Conservation (phyloP, 2,113 vertebrate genomes). For the Myrmophylax atrothorax region DNA sequence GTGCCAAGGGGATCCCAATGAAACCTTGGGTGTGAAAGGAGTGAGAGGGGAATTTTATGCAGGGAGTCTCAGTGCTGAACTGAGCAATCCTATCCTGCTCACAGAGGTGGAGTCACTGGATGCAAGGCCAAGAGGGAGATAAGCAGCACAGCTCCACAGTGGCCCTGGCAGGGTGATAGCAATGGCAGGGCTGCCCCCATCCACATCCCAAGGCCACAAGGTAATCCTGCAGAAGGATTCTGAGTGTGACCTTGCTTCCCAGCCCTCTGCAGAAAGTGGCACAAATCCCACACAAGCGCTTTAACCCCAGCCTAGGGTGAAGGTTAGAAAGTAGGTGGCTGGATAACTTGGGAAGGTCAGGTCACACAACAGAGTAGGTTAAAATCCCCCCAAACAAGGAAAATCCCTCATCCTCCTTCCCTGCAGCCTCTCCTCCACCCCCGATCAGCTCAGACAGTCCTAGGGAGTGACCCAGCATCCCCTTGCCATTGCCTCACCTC, state of each 20-base stretch:
- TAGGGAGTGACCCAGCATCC: background rate
- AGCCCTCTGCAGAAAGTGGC: background rate
- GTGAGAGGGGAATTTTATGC: background rate
- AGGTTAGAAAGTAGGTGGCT: background rate
- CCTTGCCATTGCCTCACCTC: background rate
- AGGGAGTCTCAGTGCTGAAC: background rate
- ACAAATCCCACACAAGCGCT: conserved; percentile 3
- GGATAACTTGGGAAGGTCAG: background rate
- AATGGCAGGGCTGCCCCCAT: background rate
- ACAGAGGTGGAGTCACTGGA: fast-evolving
- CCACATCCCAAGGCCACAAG: background rate
- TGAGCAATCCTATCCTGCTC: fast-evolving
- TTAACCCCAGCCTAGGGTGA: conserved; percentile 34
- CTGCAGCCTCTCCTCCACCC: background rate
- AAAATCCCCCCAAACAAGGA: background rate
- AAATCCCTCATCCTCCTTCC: background rate
- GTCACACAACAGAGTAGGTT: background rate
- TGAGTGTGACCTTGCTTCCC: background rate
- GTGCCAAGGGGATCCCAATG: background rate
- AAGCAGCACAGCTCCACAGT: fast-evolving
- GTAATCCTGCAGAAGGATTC: background rate
- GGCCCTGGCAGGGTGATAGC: background rate
- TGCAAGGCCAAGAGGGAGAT: background rate
- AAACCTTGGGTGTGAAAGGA: background rate
- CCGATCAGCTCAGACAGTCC: background rate